Percentiles rank a stretch among this genome's conserved stretches.
Conservation (phyloP, 1,140 invertebrate genomes). For the Laupala kohalensis region DNA sequence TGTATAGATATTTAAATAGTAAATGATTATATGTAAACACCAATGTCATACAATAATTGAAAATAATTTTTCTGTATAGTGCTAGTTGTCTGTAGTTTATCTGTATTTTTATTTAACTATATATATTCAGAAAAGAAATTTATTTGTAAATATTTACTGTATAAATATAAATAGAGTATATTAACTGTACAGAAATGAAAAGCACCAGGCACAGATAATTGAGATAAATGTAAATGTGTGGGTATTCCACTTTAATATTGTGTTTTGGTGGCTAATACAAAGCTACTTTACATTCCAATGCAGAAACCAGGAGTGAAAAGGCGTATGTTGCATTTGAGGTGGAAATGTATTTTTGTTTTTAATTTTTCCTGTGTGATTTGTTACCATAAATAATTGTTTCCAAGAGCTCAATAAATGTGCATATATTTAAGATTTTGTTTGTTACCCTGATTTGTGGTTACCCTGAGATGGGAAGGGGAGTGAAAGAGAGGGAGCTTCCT, state of each 20-base stretch:
- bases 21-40: constrained; percentile 2
- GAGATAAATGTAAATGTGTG: constrained; percentile 2
- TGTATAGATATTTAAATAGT: not conserved
- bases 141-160: constrained; percentile 2
- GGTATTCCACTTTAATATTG: constrained; percentile 1
- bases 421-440: constrained; percentile 1
- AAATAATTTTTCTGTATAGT: not conserved
- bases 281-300: constrained; percentile 6
- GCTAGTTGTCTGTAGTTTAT: not conserved
- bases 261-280: constrained; percentile 1
- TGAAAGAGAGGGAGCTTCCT: no score
- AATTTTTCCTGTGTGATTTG: not conserved
- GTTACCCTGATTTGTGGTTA: no score
- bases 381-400: constrained; percentile 7
- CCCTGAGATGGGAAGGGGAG: no score
- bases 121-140: not conserved
- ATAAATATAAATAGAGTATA: not conserved
- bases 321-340: not conserved
- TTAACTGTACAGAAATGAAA: not conserved
- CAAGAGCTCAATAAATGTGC: constrained; percentile 8
- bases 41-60: not conserved
- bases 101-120: constrained; percentile 5
- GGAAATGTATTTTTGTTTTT: constrained; percentile 5
- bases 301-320: not conserved
- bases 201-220: not conserved